Percentiles rank a stretch among this genome's conserved stretches.
Conservation (phyloP, 2,113 vertebrate genomes). For the Thamnophis sirtalis region DNA sequence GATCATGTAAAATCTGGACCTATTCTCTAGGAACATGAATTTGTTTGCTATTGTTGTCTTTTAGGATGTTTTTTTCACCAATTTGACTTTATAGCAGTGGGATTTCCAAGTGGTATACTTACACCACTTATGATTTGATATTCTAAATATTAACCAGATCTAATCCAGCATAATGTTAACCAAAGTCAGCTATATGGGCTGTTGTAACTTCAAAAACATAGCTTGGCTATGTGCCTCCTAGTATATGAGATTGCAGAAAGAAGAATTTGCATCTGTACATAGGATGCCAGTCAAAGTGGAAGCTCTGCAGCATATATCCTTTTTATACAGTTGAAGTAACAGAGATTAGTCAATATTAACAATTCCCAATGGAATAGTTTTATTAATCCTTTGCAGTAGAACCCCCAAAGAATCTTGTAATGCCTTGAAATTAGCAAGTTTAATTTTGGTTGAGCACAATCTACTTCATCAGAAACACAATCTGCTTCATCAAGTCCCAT, state of each 20-base stretch:
- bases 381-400: not conserved
- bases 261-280: not conserved
- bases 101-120: not conserved
- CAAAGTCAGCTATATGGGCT: not conserved
- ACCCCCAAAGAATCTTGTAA: not conserved
- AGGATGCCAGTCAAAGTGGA: not conserved
- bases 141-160: not conserved
- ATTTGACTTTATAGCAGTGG: not conserved
- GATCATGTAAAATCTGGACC: not conserved
- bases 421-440: not conserved
- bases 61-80: not conserved
- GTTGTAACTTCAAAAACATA: not conserved
- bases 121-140: too few relatives aligned
- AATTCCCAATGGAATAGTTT: not conserved
- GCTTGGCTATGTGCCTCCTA: not conserved
- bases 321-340: not conserved
- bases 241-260: not conserved
- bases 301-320: not conserved
- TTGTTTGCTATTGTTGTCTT: not conserved
- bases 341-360: not conserved
- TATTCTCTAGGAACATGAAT: not conserved
- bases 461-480: not conserved
- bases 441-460: not conserved
- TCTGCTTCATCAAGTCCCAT: not conserved
- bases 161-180: not conserved